Conservation (phyloP, 2,113 vertebrate species). For the Sinocyclocheilus anshuiensis region DNA sequence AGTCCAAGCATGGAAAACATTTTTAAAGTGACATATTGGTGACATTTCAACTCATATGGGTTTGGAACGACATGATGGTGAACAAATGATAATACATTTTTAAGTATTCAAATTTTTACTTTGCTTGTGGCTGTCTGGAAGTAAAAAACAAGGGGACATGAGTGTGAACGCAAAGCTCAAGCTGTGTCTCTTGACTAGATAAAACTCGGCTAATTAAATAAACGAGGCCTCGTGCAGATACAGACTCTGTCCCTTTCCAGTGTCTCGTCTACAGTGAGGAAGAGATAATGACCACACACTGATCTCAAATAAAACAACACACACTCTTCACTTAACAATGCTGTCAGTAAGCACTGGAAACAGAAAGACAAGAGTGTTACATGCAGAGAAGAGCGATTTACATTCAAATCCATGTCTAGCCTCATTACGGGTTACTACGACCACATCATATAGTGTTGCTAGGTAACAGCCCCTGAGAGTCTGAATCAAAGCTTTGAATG, state of each 20-base stretch:
- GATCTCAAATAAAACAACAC: conserved; percentile 38
- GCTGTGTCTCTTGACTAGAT: conserved; percentile 32
- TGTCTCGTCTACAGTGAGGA: conserved; percentile 1
- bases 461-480: conserved; percentile 1
- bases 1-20: background rate
- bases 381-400: background rate
- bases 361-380: background rate
- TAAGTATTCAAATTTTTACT: background rate
- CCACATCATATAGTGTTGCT: conserved; percentile 12
- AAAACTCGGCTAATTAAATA: conserved; percentile 54
- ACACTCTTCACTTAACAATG: conserved; percentile 16
- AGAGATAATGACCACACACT: conserved; percentile 35
- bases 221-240: conserved; percentile 2
- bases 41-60: background rate
- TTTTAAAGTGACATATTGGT: background rate
- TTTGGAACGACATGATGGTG: background rate
- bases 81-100: background rate
- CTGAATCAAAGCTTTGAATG: background rate
- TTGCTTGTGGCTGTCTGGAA: background rate
- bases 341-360: background rate
- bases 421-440: background rate
- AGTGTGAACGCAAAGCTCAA: conserved; percentile 4
- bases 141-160: background rate
- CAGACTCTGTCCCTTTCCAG: background rate
- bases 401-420: background rate